phyloP scores from a whole-genome alignment of 1,140 invertebrate genomes.

The Cotesia chilonis region DNA sequence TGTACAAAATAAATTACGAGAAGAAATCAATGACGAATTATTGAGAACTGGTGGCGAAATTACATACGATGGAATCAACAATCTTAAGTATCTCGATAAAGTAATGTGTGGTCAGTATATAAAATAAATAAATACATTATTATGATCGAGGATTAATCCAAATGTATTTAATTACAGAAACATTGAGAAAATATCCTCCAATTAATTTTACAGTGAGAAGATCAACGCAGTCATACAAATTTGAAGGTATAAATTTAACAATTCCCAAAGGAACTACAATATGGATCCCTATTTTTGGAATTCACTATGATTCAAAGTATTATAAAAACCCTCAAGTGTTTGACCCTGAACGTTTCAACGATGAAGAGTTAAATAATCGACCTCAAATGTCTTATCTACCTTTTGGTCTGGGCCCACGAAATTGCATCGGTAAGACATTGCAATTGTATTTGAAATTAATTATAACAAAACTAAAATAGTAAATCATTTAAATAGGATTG shows the following conservation, averaged over 20 bases:
- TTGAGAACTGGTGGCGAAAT: constrained; percentile 61
- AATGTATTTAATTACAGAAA: constrained; percentile 53
- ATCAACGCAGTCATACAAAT: constrained; percentile 62
- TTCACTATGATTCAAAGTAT: constrained; percentile 69
- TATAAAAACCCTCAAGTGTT: constrained; percentile 70
- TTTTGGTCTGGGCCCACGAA: constrained; percentile 77
- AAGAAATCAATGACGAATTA: constrained; percentile 29
- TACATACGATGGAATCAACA: constrained; percentile 58
- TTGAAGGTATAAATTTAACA: constrained; percentile 61
- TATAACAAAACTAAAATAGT: neutral
- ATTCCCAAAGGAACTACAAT: constrained; percentile 62
- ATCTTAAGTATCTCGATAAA: constrained; percentile 60
- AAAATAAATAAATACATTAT: neutral
- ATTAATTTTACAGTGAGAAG: constrained; percentile 63
- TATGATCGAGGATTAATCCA: neutral
- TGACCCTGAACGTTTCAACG: constrained; percentile 70
- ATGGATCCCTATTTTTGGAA: constrained; percentile 63
- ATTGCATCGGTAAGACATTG: constrained; percentile 73
- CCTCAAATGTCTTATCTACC: constrained; percentile 71
- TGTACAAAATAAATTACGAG: constrained; percentile 47
- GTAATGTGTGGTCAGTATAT: constrained; percentile 39
- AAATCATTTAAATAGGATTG: constrained; percentile 42
- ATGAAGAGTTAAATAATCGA: constrained; percentile 62
- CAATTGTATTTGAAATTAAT: neutral
- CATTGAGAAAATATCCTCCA: constrained; percentile 68